Base-by-base conservation (phyloP, 1,140 invertebrate genomes). In the Patella vulgata region DNA sequence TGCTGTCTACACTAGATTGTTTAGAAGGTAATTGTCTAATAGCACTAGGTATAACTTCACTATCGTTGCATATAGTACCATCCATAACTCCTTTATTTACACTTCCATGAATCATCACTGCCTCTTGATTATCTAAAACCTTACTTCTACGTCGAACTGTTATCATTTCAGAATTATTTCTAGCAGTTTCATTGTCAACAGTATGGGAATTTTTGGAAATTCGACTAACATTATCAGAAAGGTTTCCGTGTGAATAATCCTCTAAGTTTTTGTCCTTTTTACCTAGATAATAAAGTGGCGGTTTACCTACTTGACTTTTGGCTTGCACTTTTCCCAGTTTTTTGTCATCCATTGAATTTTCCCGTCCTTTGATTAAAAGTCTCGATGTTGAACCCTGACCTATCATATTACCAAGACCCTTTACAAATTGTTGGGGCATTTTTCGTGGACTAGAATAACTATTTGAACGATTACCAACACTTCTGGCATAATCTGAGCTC, bases 351-450 rank as follows among this genome's bases (percentile, higher is more conserved):
- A 60, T 61, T 44, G 67, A 61, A 63, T 63, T 70, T 43, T 76
- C 74, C 55, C 74, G 67, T 25, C 63, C 66, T 63, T 78, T 80
- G 52, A 77, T 71, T 43, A 74, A 66, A 47, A 69, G 58, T 60
- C 75, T 77, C 8, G 74, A 73, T 25, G 74, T 68, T 65, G 73
- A 75, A 55, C 71, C 66, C 8, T 59, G 56, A 46, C 27, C 21
- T 12, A 80, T 77, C 39, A 73, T 47, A 65, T 80, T 80, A 28
- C 73, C 76, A 36, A 77, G 70, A 48, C 78, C 76, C 68, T 80
- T 80, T 25, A 66, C 71, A 42, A 77, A 60, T 64, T 77, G 78
- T 48, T 80, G 75, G 48, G 75, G 74, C 72, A 75, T 77, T 71
- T 74, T 78, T 55, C 69, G 67, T 9, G 71, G 75, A 68, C 74